These are phyloP conservation scores for Thereva unica DNA, from an alignment of 2,888 invertebrate genomes.

Conservation along the genomic window DNA sequence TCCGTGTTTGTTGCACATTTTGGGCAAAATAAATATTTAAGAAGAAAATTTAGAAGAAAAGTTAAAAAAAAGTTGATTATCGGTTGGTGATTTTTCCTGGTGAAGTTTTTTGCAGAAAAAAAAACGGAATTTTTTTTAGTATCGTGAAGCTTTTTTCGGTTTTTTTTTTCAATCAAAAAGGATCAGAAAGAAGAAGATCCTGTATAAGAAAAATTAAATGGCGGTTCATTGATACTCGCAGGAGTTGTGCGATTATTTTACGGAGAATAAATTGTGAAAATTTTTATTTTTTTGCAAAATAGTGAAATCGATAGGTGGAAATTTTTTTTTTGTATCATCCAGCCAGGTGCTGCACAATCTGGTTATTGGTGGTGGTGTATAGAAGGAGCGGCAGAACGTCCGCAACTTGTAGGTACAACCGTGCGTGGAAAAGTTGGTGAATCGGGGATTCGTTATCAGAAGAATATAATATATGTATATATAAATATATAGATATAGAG, in stretches of 20 bases:
- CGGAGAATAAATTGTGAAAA: too few species aligned
- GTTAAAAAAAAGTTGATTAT: background rate
- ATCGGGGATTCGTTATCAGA: too few species aligned
- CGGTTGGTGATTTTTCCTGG: constrained; percentile 6
- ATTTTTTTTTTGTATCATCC: too few species aligned
- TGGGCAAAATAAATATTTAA: background rate
- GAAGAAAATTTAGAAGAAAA: background rate
- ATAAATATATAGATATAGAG: too few species aligned
- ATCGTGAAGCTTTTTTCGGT: background rate
- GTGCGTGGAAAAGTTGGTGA: too few species aligned
- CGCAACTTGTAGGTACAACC: too few species aligned
- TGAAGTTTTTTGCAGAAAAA: background rate
- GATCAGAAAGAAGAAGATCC: background rate
- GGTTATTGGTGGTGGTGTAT: too few species aligned
- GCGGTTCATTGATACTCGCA: constrained; percentile 33
- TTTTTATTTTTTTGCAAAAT: too few species aligned
- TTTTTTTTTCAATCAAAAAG: background rate
- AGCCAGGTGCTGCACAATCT: too few species aligned
- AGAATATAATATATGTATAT: too few species aligned
- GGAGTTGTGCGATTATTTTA: background rate
- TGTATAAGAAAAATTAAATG: constrained; percentile 36
- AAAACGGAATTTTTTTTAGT: background rate
- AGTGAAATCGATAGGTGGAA: too few species aligned
- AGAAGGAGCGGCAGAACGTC: too few species aligned
- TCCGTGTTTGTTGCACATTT: constrained; percentile 4